Evolutionary conservation across 2,888 invertebrate species (phyloP), one percentile per base, ranked within the genome.

Genomic region (Syritta pipiens): DNA sequence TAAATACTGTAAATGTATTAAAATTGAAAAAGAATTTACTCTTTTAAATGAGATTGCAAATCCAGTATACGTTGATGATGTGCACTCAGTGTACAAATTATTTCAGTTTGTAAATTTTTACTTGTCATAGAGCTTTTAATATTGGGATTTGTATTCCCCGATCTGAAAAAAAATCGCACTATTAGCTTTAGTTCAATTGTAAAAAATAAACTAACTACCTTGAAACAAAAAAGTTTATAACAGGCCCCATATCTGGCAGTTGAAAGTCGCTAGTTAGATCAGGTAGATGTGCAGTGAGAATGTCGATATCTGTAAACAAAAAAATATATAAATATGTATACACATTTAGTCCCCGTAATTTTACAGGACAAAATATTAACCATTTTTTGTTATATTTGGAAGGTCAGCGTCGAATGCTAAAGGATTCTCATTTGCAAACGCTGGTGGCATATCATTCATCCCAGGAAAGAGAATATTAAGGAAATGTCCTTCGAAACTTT

Each of bases 391-490:
- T 65, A 94, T 90, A 85, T 92, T 91, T 12, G 95, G 95, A 77
- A 95, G 88, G 37, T 90, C 90, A 12, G 91, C 90, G 86, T 96
- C 96, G 85, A 96, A 96, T n/a, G 91, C 89, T 0, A 92, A 90
- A 0, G 96, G 95, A 67, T 94, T 92, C 85, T 94, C 93, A 2
- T 94, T 95, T 53, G 96, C 97, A 87, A 95, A 98, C 0, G 93
- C 90, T 3, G 97, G 95, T 1, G 97, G 95, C 76, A 93, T 89
- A 84, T 98, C 98, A 57, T 94, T 93, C 90, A 98, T 92, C 0
- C 98, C 98, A 0, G 96, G 95, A 88, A 99, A 99, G 37, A 99
- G 89, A 7, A 93, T 92, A 81, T 93, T 93, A 4, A 99, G 90
- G 86, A 96, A 95, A 84, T 95, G 98, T 0, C 95, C 95, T 19